Percentiles rank a stretch among this genome's conserved stretches.
Conservation (phyloP, 1,140 invertebrate species). For the Eulimnadia texana region DNA sequence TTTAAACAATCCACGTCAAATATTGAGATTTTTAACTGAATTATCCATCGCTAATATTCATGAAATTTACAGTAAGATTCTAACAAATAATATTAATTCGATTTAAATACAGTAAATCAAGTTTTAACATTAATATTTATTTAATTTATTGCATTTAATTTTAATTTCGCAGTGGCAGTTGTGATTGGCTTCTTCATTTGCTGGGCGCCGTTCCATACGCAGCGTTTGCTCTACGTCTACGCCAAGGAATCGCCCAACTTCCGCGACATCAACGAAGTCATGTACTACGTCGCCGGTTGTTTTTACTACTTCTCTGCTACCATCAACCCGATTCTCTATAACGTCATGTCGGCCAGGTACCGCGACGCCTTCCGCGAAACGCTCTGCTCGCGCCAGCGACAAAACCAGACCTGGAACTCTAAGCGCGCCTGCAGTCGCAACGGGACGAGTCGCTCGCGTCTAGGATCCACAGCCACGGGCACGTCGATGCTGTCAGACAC, state of each 20-base stretch:
- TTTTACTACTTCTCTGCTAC: constrained; percentile 79
- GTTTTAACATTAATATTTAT: constrained; percentile 1
- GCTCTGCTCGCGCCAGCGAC: constrained; percentile 7
- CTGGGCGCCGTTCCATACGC: constrained; percentile 93
- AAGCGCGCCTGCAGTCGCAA: neutral
- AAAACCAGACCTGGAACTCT: neutral
- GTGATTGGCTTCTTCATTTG: constrained; percentile 93
- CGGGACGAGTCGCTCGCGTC: neutral
- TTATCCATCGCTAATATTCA: too few species aligned
- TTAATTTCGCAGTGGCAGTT: constrained; percentile 67
- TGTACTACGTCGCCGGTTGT: constrained; percentile 38
- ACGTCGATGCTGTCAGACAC: neutral
- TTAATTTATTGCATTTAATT: neutral
- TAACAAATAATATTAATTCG: too few species aligned
- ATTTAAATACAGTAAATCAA: neutral
- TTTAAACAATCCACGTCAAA: too few species aligned
- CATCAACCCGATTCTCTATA: constrained; percentile 82
- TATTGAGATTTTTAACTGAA: too few species aligned
- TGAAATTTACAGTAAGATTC: too few species aligned
- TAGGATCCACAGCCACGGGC: neutral
- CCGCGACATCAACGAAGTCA: constrained; percentile 52
- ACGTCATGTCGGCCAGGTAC: constrained; percentile 77
- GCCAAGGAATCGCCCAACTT: constrained; percentile 39
- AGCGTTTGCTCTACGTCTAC: constrained; percentile 52
- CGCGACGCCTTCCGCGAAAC: constrained; percentile 55